Evolutionary conservation across 1,140 invertebrate species (phyloP).

Genomic region (Phymastichus coffea): DNA sequence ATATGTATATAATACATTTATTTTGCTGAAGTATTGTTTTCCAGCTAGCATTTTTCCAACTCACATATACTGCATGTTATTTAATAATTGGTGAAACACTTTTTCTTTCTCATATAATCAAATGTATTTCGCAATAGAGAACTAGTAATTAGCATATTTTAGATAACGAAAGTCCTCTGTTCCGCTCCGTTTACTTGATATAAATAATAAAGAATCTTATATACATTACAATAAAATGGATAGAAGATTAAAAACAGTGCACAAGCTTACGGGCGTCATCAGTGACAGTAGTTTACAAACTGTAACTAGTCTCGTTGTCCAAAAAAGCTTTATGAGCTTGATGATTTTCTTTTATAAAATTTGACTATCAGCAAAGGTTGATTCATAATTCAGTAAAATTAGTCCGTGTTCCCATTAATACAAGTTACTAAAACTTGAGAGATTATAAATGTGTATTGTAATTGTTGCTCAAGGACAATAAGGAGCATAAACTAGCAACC

Average conservation of each 20-base stretch:
- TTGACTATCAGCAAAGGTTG: too few species aligned
- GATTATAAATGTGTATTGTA: slow-evolving; percentile 1
- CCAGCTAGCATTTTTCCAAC: slow-evolving; percentile 14
- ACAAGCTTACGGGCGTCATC: slow-evolving; percentile 20
- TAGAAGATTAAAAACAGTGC: slow-evolving; percentile 27
- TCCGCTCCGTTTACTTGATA: slow-evolving; percentile 7
- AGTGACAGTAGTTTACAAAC: slow-evolving; percentile 27
- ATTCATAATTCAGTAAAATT: too few species aligned
- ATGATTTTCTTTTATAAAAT: too few species aligned
- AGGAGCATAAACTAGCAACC: slow-evolving; percentile 13
- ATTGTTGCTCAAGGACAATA: slow-evolving; percentile 7
- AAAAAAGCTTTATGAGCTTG: slow-evolving; percentile 25
- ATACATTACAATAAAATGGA: slow-evolving; percentile 22
- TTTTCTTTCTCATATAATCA: not conserved
- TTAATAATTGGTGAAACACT: slow-evolving; percentile 17
- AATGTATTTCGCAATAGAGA: slow-evolving; percentile 18
- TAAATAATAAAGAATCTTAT: slow-evolving; percentile 22
- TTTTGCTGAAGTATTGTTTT: slow-evolving; percentile 23
- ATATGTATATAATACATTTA: slow-evolving; percentile 21
- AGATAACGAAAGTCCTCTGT: slow-evolving; percentile 7
- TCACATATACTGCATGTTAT: slow-evolving; percentile 1
- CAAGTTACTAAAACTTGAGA: too few species aligned
- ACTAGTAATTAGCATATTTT: slow-evolving; percentile 15
- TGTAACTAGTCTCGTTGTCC: slow-evolving; percentile 23
- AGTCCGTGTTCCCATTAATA: too few species aligned